Evolutionary conservation across 2,113 vertebrate genomes (phyloP).

Genomic region (Lagopus leucura): DNA sequence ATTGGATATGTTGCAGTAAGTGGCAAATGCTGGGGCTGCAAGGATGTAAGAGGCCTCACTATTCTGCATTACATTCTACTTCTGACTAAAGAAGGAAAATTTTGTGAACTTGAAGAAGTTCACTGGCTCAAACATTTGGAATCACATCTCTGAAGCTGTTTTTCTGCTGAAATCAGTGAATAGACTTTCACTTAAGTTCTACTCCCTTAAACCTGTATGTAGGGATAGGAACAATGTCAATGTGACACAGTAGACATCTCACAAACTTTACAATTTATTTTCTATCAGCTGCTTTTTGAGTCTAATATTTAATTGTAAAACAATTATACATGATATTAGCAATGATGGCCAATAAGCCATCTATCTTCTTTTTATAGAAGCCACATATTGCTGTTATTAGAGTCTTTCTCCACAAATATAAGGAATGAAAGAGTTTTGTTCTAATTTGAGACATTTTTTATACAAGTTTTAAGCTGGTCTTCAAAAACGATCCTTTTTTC

Average conservation of each 20-base stretch:
- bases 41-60: neutral
- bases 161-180: neutral
- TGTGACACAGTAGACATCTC: neutral
- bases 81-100: neutral
- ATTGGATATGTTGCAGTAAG: neutral
- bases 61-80: accelerated
- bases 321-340: neutral
- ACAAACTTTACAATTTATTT: neutral
- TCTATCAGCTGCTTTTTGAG: neutral
- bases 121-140: neutral
- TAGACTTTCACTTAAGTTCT: neutral
- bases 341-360: neutral
- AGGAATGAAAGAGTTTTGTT: neutral
- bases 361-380: neutral
- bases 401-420: neutral
- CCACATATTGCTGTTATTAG: neutral
- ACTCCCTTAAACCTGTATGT: neutral
- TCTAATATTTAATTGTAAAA: neutral
- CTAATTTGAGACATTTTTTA: neutral
- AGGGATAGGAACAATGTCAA: neutral
- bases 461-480: neutral
- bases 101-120: neutral
- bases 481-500: neutral
- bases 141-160: neutral
- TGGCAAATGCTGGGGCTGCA: neutral